These are phyloP conservation scores for Caracal caracal DNA, from an alignment of 2,113 vertebrate genomes.

Conservation along the genomic window DNA sequence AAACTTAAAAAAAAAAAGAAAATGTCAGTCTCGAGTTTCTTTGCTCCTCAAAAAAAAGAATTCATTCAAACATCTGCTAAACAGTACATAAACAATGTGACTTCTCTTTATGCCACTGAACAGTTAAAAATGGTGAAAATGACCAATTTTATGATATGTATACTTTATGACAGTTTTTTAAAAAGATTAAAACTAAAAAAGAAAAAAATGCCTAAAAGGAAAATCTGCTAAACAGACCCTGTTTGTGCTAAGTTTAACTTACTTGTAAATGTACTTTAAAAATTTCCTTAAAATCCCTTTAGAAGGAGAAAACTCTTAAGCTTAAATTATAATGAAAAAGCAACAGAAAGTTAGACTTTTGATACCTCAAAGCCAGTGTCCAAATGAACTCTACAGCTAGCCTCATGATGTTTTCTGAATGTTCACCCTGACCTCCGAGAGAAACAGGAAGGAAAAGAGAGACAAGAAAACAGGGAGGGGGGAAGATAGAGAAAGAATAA, in stretches of 20 bases:
- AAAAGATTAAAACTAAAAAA: background rate
- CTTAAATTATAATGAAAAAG: constrained; percentile 16
- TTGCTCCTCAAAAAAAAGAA: background rate
- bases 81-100: background rate
- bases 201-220: background rate
- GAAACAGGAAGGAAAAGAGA: background rate
- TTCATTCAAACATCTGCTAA: background rate
- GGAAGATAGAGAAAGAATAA: background rate
- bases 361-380: background rate
- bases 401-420: background rate
- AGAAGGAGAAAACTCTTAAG: background rate
- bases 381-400: background rate
- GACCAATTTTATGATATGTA: background rate
- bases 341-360: background rate
- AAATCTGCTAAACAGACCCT: background rate
- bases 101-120: background rate
- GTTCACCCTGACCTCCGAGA: background rate
- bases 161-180: background rate
- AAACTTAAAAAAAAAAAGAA: background rate
- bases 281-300: background rate
- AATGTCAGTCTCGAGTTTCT: background rate
- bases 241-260: background rate
- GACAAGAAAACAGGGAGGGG: background rate
- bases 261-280: background rate
- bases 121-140: background rate